Base-by-base conservation (phyloP, 2,113 vertebrate genomes). In the Sturnira hondurensis region DNA sequence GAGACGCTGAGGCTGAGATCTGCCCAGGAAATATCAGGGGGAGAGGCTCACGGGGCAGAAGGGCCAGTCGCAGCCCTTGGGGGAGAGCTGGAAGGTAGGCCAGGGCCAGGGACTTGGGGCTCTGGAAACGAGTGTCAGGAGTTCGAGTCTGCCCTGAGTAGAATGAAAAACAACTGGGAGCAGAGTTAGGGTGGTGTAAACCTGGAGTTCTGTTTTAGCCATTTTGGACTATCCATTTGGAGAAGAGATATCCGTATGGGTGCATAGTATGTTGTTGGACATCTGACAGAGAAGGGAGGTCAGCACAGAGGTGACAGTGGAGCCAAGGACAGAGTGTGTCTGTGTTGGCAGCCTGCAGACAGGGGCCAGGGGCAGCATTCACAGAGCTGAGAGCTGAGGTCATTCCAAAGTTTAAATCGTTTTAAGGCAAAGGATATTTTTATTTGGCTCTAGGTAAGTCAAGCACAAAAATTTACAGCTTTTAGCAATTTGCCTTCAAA, bases 401-500 rank as follows among this genome's bases (percentile, higher is more conserved):
- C 82, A 83, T 67, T 41, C 47, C 67, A 33, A 50, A 83, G 7
- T 31, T 71, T 84, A 33, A 71, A 74, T 88, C n/a, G 80, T 82
- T 86, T 83, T 77, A 50, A 80, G 86, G 73, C 70, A 84, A 87
- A 76, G 78, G 76, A 68, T 52, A 93, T 26, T 76, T 61, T 45
- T 86, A 38, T 80, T 96, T 93, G 77, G 43, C n/a, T 14, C 33
- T 56, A 67, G 4, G 10, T 71, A 89, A 81, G 19, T 82, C 86
- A 95, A 91, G 56, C 38, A 92, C 63, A 90, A 61, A 82, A 93
- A 86, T 82, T 68, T 82, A 68, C 26, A 93, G 28, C 71, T 87
- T 93, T 85, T 67, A 95, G 65, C 77, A 77, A 52, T 77, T 93
- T 96, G 36, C 19, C 85, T 36, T 93, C n/a, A 86, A 91, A 88